Evolutionary conservation across 2,797 vertebrate genomes (phyloP), one percentile per base, ranked within the genome.

Genomic region (Eidolon dupreanum): DNA sequence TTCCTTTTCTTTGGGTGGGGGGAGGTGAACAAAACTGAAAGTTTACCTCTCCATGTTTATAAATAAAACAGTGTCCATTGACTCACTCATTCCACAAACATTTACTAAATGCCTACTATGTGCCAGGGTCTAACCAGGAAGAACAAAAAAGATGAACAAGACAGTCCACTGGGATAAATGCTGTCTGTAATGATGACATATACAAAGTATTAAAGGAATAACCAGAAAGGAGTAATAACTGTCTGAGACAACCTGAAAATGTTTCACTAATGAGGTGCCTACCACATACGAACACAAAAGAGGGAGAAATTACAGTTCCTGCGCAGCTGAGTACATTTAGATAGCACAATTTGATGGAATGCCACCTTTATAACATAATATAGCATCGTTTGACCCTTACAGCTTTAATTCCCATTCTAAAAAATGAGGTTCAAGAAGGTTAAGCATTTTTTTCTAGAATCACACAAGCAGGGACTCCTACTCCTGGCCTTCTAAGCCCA

Each of bases 21-120:
- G 38, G 11, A 16, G 15, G 3, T 49, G 93, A 61, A 94, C 78
- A 43, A 90, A 82, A 73, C 82, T 73, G 61, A 90, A 97, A 97
- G 84, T 66, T 66, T 96, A 97, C 17, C 16, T 70, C 96, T 74
- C 83, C 95, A 95, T 93, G 74, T 55, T 43, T 91, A 43, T 71
- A 96, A 90, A 83, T 70, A 43, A 96, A 92, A 81, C 19, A 88
- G 8, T 28, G 19, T 15, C 36, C 87, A 78, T 53, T 88, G 53
- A 82, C 15, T 73, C 17, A 78, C 12, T 88, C 22, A 88, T 55
- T 94, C 28, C 43, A 43, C 46, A 95, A 86, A 70, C 66, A 94
- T 43, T 66, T 84, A 71, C 24, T 82, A 78, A 63, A 77, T 89
- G 38, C 31, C 83, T 93, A 88, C 5, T 93, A 12, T 24, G 68